Percentiles rank a stretch among this genome's conserved stretches.
Conservation (phyloP, 2,113 vertebrate genomes). For the Abramis brama region DNA sequence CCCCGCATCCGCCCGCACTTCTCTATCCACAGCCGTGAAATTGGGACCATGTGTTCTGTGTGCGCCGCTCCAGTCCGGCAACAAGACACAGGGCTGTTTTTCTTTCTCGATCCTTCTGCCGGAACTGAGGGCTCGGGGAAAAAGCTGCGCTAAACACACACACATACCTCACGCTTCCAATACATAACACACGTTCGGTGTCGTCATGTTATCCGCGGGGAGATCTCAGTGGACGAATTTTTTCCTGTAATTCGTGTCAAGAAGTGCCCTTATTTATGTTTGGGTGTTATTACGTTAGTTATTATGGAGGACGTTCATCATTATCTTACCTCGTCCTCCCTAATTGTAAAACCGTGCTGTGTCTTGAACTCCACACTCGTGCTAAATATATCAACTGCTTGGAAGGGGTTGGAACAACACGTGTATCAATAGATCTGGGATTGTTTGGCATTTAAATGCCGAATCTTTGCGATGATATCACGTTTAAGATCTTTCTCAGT, state of each 20-base stretch:
- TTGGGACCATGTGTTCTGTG: conserved; percentile 76
- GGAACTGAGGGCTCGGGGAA: conserved; percentile 55
- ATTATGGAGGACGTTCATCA: conserved; percentile 30
- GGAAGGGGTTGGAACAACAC: conserved; percentile 40
- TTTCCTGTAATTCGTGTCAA: conserved; percentile 28
- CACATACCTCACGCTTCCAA: conserved; percentile 3
- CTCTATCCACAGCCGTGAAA: conserved; percentile 71
- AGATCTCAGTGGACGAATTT: neutral
- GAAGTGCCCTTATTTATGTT: conserved; percentile 37
- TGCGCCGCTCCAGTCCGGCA: conserved; percentile 50
- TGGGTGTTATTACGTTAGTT: conserved; percentile 35
- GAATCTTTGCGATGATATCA: neutral
- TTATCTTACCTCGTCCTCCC: conserved; percentile 40
- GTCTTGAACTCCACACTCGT: conserved; percentile 22
- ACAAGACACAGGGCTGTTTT: conserved; percentile 59
- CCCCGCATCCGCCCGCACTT: conserved; percentile 65
- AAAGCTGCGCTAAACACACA: conserved; percentile 41
- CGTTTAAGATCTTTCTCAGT: neutral
- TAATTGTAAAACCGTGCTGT: conserved; percentile 20
- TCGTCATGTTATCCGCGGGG: conserved; percentile 24
- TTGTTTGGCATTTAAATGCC: conserved; percentile 7
- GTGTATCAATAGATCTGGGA: conserved; percentile 17
- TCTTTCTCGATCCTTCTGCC: conserved; percentile 59
- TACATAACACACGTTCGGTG: conserved; percentile 32
- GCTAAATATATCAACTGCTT: conserved; percentile 42